These are phyloP conservation scores for Idaea dimidiata DNA, from an alignment of 2,888 invertebrate genomes.

Conservation along the genomic window DNA sequence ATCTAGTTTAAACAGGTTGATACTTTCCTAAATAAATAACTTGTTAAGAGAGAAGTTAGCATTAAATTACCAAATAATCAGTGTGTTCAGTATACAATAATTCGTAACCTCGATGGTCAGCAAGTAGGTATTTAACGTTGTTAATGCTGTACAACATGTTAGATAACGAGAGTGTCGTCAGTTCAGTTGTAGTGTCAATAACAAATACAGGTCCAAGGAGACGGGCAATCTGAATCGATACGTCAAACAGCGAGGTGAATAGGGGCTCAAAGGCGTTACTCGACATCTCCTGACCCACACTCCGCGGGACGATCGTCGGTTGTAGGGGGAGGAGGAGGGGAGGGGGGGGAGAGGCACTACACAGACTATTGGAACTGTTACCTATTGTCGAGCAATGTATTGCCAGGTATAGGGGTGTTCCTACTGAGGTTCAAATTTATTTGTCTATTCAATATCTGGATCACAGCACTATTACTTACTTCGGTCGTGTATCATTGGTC, in stretches of 20 bases:
- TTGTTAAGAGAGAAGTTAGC: no score
- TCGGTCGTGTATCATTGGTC: slow-evolving; percentile 16
- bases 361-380: slow-evolving; percentile 8
- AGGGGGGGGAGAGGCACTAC: no score
- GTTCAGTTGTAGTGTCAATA: background rate
- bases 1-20: no score
- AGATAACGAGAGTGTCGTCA: background rate
- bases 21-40: no score
- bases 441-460: slow-evolving; percentile 13
- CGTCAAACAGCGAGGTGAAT: slow-evolving; percentile 5
- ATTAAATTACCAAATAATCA: no score
- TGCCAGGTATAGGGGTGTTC: no score
- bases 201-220: slow-evolving; percentile 2
- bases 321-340: no score
- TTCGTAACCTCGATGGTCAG: no score
- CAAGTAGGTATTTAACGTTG: no score
- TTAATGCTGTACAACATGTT: background rate
- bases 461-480: slow-evolving; percentile 6
- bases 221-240: slow-evolving; percentile 6
- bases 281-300: background rate
- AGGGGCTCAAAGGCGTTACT: slow-evolving; percentile 7
- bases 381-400: slow-evolving; percentile 8
- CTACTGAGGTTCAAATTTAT: slow-evolving; percentile 4
- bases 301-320: background rate
- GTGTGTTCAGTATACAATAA: no score